Evolutionary conservation across 2,888 invertebrate genomes (phyloP).

Genomic region (Drosophila pullipes): DNA sequence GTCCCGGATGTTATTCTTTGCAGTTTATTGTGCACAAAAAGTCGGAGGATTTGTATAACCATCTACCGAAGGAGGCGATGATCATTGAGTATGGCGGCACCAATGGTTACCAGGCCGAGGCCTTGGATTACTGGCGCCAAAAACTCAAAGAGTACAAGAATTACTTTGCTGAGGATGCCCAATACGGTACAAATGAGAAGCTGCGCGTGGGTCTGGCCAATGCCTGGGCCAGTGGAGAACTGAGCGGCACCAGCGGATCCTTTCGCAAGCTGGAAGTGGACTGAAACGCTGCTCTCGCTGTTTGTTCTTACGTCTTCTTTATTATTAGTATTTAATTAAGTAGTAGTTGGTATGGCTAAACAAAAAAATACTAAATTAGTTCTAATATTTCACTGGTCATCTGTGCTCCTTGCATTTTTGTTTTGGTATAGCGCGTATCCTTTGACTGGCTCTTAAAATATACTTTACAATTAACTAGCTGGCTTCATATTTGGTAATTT

Average conservation of each 20-base stretch:
- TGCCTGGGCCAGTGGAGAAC: constrained; percentile 59
- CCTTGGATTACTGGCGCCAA: constrained; percentile 70
- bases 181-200: constrained; percentile 74
- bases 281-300: constrained; percentile 29
- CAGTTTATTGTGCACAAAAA: constrained; percentile 80
- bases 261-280: constrained; percentile 80
- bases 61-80: constrained; percentile 75
- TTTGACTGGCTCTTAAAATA: constrained; percentile 51
- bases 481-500: not conserved
- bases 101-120: constrained; percentile 77
- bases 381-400: constrained; percentile 58
- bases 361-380: constrained; percentile 57
- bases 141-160: constrained; percentile 61
- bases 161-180: constrained; percentile 73
- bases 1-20: not conserved
- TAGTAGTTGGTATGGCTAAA: constrained; percentile 51
- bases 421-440: constrained; percentile 78
- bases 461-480: constrained; percentile 65
- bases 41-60: constrained; percentile 77
- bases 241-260: constrained; percentile 76
- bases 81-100: constrained; percentile 79
- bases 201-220: constrained; percentile 65
- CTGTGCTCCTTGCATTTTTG: constrained; percentile 15
- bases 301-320: constrained; percentile 33
- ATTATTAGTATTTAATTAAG: constrained; percentile 57